Evolutionary conservation across 2,888 invertebrate species (phyloP), one percentile per base, ranked within the genome.

Genomic region (Argyra leucocephala): DNA sequence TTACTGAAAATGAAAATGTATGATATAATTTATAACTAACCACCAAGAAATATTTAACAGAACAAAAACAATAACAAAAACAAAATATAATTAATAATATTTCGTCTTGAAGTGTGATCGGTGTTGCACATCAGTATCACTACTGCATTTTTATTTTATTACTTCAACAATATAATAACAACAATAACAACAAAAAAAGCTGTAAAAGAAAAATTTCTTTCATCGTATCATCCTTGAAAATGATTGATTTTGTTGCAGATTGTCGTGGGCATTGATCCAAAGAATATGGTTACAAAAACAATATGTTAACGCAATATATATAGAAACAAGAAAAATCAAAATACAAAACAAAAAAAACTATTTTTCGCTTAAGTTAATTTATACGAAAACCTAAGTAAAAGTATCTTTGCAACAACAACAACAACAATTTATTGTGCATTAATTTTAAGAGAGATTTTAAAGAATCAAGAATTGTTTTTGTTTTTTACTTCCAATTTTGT

Each of bases 231-330:
- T 48, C 48, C 48, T 48, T 48, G 48, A 48, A 48, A 48, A 48
- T 12, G 48, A 48, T 48, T 48, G 48, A 48, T 48, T 48, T n/a
- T 48, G 12, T 48, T 18, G n/a, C 18, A 12, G 48, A 48, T 48
- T 48, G 48, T 48, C 48, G 48, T 48, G 48, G 48, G 48, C 48
- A 48, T 48, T 48, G 48, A 48, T 48, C 48, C 48, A 48, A n/a
- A 48, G 18, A 48, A 48, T 48, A n/a, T n/a, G n/a, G n/a, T n/a
- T n/a, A n/a, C n/a, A n/a, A n/a, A n/a, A n/a, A n/a, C n/a, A n/a
- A n/a, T 48, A 48, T 48, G 48, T 31, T 31, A 31, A 31, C 31
- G 48, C 9, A 48, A 5, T 48, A 48, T 48, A 18, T 15, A 37
- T 15, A 15, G 12, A 15, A 12, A 37, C 5, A 37, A 37, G 12